Conservation (phyloP, 2,113 vertebrate species). For the Chlamydotis undulata region DNA sequence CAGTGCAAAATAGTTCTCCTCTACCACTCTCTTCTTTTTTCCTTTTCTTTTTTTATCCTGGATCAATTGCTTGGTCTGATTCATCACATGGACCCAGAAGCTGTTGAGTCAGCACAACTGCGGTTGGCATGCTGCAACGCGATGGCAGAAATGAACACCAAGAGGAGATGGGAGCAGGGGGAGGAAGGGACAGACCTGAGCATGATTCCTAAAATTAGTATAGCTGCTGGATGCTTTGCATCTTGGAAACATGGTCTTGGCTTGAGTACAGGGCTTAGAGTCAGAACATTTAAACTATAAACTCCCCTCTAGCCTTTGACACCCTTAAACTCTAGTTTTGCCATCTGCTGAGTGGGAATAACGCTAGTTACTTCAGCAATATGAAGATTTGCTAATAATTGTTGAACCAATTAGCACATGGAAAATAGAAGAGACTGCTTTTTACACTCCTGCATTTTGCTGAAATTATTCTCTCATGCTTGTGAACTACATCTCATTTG, state of each 20-base stretch:
- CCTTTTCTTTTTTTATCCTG: constrained; percentile 18
- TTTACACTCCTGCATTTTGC: background rate
- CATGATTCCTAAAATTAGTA: constrained; percentile 44
- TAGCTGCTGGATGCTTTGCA: constrained; percentile 35
- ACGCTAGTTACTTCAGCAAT: background rate
- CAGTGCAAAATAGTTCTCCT: background rate
- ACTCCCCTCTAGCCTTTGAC: background rate
- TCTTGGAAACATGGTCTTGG: constrained; percentile 35
- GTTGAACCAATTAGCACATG: background rate
- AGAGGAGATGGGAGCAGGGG: background rate
- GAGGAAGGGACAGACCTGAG: constrained; percentile 1
- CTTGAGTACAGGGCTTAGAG: background rate
- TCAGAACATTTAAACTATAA: background rate
- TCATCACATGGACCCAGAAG: background rate
- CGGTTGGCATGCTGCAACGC: background rate
- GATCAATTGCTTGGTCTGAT: constrained; percentile 23
- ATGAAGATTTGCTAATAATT: background rate
- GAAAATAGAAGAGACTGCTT: background rate
- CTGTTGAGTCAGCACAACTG: constrained; percentile 47
- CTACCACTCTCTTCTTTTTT: background rate
- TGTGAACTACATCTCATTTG: background rate
- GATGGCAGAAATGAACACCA: constrained; percentile 6
- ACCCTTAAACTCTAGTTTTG: background rate
- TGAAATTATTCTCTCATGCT: background rate
- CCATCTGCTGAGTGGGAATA: background rate